These are phyloP conservation scores for Onthophagus sagittarius DNA, from an alignment of 2,888 invertebrate genomes.

Conservation along the genomic window DNA sequence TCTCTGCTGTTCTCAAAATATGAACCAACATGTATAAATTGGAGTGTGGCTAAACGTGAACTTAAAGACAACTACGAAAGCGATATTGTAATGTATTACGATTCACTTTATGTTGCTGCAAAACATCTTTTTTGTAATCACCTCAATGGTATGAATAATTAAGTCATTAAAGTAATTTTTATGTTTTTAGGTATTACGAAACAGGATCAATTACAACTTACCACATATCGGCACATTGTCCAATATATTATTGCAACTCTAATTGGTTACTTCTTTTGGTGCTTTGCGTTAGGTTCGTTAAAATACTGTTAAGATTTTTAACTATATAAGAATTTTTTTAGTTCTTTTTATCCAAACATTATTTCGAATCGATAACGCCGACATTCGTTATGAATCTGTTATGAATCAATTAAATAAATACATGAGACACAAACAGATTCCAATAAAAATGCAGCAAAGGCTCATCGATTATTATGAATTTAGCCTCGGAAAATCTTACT, in stretches of 20 bases:
- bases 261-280: constrained; percentile 12
- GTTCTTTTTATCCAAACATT: constrained; percentile 22
- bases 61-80: background rate
- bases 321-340: too few species aligned
- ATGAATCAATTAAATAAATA: constrained; percentile 22
- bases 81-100: background rate
- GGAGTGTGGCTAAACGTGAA: constrained; percentile 1
- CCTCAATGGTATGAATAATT: background rate
- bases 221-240: constrained; percentile 7
- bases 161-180: background rate
- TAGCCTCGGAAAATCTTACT: constrained; percentile 43
- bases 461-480: constrained; percentile 38
- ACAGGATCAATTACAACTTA: background rate
- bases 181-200: constrained; percentile 16
- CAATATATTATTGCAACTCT: constrained; percentile 13
- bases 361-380: constrained; percentile 16
- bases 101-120: background rate
- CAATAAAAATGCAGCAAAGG: constrained; percentile 18
- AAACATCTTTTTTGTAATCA: background rate
- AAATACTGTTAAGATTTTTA: constrained; percentile 33
- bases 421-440: constrained; percentile 23
- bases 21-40: background rate
- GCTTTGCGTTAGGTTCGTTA: constrained; percentile 14
- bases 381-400: constrained; percentile 21
- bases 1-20: background rate